phyloP scores from a whole-genome alignment of 1,140 invertebrate species.

The Zaprionus capensis region DNA sequence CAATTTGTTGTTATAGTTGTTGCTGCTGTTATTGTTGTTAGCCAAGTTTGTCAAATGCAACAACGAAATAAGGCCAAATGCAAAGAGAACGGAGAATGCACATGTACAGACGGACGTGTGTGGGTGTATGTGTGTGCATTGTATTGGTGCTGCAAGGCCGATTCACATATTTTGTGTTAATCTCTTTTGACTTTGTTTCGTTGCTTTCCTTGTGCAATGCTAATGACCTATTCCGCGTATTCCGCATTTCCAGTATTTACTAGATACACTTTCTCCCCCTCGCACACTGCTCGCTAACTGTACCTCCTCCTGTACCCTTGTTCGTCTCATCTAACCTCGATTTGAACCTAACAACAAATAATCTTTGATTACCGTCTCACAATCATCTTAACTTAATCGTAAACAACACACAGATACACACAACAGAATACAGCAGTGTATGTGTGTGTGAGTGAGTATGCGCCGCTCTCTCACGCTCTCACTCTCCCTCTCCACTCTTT shows the following conservation, averaged over 20 bases:
- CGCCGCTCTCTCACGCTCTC: slow-evolving; percentile 24
- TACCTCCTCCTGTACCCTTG: slow-evolving; percentile 42
- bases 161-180: slow-evolving; percentile 21
- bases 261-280: slow-evolving; percentile 18
- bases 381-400: slow-evolving; percentile 78
- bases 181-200: slow-evolving; percentile 35
- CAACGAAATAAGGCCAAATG: slow-evolving; percentile 54
- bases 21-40: slow-evolving; percentile 39
- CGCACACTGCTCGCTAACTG: slow-evolving; percentile 54
- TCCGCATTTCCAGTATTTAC: slow-evolving; percentile 41
- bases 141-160: slow-evolving; percentile 37
- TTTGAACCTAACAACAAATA: slow-evolving; percentile 79
- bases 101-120: not conserved
- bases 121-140: slow-evolving; percentile 29
- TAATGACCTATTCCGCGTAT: slow-evolving; percentile 44
- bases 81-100: slow-evolving; percentile 19
- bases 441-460: slow-evolving; percentile 19
- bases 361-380: slow-evolving; percentile 74
- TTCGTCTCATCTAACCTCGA: slow-evolving; percentile 65
- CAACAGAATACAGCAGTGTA: not conserved
- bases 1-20: slow-evolving; percentile 35
- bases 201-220: slow-evolving; percentile 45
- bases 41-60: slow-evolving; percentile 38
- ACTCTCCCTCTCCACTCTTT: slow-evolving; percentile 18
- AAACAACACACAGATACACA: slow-evolving; percentile 60